Base-by-base conservation (phyloP, 1,140 invertebrate genomes). In the Zelostemma sp. region DNA sequence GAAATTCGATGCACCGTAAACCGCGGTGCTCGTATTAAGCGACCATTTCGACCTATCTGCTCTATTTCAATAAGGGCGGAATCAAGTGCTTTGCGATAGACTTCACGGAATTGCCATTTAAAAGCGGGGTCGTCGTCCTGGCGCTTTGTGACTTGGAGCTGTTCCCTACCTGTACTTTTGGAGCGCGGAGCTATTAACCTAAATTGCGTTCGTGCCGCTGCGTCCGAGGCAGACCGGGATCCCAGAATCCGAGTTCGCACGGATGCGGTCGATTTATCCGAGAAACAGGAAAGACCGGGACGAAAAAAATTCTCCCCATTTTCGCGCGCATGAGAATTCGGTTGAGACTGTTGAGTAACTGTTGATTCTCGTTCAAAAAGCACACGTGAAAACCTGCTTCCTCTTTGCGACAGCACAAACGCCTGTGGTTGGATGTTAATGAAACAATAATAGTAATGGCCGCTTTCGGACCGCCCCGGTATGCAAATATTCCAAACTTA, bases 361-460 rank as follows among this genome's bases (percentile, higher is more conserved):
- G n/a, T n/a, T n/a, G n/a, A n/a, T 25, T 25, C 8, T 25, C 21
- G 3, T 8, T 25, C 21, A 8, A 25, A 25, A 25, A 4, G 3
- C 21, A 25, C 8, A 8, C 21, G 8, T 25, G 8, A 8, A 25
- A 25, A 46, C n/a, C 45, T 11, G 15, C 45, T 18, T 18, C 45
- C 45, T 46, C 6, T 68, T 68, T 50, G 40, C 43, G 38, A 51
- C 48, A 18, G 31, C 51, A 16, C 65, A 57, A 68, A 68, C 59
- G 65, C 38, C 48, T 47, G 60, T 57, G 38, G 46, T 46, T 57
- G 46, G 61, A 72, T 72, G 19, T 40, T 68, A 73, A 73, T 73
- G 68, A 48, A 72, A 72, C 72, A 74, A 64, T 21, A 60, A 45
- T 35, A 16, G 2, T 16, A 14, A 17, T 5, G 15, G 28, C n/a